These are phyloP conservation scores for Galeruca laticollis DNA, from an alignment of 2,888 invertebrate genomes.

Conservation along the genomic window DNA sequence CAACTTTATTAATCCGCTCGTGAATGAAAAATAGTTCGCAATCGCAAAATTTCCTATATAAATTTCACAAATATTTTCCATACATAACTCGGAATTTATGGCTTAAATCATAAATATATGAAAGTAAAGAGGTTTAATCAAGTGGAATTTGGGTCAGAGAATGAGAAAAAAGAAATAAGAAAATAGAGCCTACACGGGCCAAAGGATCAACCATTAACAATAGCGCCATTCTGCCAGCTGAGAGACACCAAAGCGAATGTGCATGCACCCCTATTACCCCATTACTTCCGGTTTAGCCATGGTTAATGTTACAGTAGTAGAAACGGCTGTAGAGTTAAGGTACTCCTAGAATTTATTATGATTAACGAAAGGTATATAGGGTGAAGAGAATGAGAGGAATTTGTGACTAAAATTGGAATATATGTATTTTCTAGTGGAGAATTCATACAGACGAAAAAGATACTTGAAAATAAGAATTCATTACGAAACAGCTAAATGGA, in stretches of 20 bases:
- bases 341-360: constrained; percentile 18
- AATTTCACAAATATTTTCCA: too few species aligned
- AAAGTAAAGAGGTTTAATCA: constrained; percentile 13
- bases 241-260: constrained; percentile 20
- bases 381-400: neutral
- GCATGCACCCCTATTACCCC: constrained; percentile 6
- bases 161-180: neutral
- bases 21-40: too few species aligned
- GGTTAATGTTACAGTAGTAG: constrained; percentile 16
- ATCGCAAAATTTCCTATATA: neutral
- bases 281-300: constrained; percentile 14
- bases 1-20: too few species aligned
- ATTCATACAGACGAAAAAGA: too few species aligned
- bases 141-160: neutral
- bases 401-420: neutral
- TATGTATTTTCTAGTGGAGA: neutral
- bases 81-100: too few species aligned
- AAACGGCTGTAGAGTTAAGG: constrained; percentile 15
- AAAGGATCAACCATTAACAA: constrained; percentile 6
- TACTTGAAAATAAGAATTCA: too few species aligned
- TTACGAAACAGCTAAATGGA: too few species aligned
- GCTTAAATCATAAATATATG: neutral
- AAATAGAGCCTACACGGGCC: neutral
- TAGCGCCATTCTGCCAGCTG: constrained; percentile 8
- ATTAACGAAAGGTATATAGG: neutral